Evolutionary conservation across 2,888 invertebrate species (phyloP), one percentile per base, ranked within the genome.

Genomic region (Camptogramma bilineatum): DNA sequence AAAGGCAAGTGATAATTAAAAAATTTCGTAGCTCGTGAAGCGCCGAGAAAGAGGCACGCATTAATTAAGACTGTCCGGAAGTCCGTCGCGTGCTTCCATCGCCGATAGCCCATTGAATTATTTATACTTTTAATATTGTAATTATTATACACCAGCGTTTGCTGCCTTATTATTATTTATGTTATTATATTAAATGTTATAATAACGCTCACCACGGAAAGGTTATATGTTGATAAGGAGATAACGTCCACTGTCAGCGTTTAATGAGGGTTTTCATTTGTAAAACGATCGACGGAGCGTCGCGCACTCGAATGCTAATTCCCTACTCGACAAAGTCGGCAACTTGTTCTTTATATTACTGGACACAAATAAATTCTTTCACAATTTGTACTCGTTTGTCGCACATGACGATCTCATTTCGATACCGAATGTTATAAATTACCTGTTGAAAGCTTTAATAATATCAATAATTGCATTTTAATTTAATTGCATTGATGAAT

Each of bases 91-190:
- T 92, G 92, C 87, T 81, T 83, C 82, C 81, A 86, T 76, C 83
- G 84, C 81, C 87, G 88, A 91, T 91, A 88, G 85, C 79, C 82
- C 88, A 87, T 89, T 91, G 91, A 91, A 93, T 93, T 91, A 93
- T 93, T 92, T 92, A 92, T 91, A 87, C 85, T 84, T 90, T 90
- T 90, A 90, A 90, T 90, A 91, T 90, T 90, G 86, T 90, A 90
- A 91, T 91, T 91, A 91, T 90, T 86, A 89, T 88, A 88, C 87
- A 87, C 80, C 81, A 82, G 80, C 79, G 81, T 78, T 80, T 78
- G 79, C 85, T 81, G 83, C 81, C 89, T 91, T 86, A 91, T 91
- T 91, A 90, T 90, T 86, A 88, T 91, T 90, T 84, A 83, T 85
- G 88, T 90, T 91, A 90, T 90, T 86, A 89, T 90, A 90, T 88